Percentiles rank a stretch among this genome's conserved stretches.
Conservation (phyloP, 2,113 vertebrate species). For the Climacteris rufus region DNA sequence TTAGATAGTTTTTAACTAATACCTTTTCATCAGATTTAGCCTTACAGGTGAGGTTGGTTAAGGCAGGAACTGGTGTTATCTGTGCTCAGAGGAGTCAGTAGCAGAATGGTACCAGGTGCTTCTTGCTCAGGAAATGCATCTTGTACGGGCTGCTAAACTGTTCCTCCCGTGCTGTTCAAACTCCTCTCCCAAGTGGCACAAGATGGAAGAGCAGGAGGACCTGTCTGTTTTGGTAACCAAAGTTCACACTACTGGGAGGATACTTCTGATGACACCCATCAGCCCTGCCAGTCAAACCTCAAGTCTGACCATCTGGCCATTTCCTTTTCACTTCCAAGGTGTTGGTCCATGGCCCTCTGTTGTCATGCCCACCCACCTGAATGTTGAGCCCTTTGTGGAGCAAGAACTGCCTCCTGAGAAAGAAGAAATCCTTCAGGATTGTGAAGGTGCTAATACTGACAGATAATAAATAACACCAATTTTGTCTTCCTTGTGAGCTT, state of each 20-base stretch:
- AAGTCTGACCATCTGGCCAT: neutral
- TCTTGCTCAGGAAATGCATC: neutral
- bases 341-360: neutral
- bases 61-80: neutral
- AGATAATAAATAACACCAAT: neutral
- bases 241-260: neutral
- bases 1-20: neutral
- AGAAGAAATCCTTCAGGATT: neutral
- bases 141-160: neutral
- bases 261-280: neutral
- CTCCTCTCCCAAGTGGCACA: neutral
- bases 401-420: neutral
- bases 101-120: neutral
- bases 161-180: neutral
- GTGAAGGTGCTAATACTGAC: neutral
- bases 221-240: neutral
- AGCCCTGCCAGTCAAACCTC: neutral
- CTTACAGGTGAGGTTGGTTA: neutral
- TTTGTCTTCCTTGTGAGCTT: neutral
- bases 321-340: neutral
- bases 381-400: neutral
- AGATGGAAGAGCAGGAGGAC: neutral
- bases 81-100: neutral
- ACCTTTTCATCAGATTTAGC: neutral
- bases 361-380: too few species aligned